Evolutionary conservation across 2,888 invertebrate genomes (phyloP).

Genomic region (Mythimna ferrago): DNA sequence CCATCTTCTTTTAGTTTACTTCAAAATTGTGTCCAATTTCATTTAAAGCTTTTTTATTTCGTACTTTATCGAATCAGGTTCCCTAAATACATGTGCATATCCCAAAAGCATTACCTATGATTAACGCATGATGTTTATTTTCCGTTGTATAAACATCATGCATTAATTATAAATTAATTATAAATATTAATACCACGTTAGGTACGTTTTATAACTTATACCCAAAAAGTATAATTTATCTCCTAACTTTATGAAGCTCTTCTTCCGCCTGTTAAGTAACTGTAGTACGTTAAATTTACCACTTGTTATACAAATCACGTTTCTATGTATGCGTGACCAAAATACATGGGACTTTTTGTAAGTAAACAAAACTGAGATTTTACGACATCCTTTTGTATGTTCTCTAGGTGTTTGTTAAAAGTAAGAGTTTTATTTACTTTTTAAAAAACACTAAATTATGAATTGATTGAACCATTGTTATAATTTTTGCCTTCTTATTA

Average conservation of each 20-base stretch:
- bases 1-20: background rate
- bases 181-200: conserved; percentile 38
- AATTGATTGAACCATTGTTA: too few species aligned
- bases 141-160: background rate
- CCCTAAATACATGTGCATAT: background rate
- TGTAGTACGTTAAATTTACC: background rate
- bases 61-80: background rate
- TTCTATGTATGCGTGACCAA: conserved; percentile 20
- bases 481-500: too few species aligned
- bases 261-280: conserved; percentile 23
- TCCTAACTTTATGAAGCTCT: conserved; percentile 14
- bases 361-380: conserved; percentile 43
- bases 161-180: background rate
- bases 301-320: conserved; percentile 45
- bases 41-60: background rate
- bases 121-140: background rate
- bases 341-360: conserved; percentile 17
- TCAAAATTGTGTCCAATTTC: background rate
- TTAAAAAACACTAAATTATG: too few species aligned
- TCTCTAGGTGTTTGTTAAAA: conserved; percentile 38
- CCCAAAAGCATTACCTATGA: background rate
- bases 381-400: conserved; percentile 57
- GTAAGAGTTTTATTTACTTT: conserved; percentile 49
- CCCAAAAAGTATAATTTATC: conserved; percentile 33
- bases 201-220: conserved; percentile 27